Base-by-base conservation (phyloP, 2,888 invertebrate species). In the Drosophila subsilvestris region DNA sequence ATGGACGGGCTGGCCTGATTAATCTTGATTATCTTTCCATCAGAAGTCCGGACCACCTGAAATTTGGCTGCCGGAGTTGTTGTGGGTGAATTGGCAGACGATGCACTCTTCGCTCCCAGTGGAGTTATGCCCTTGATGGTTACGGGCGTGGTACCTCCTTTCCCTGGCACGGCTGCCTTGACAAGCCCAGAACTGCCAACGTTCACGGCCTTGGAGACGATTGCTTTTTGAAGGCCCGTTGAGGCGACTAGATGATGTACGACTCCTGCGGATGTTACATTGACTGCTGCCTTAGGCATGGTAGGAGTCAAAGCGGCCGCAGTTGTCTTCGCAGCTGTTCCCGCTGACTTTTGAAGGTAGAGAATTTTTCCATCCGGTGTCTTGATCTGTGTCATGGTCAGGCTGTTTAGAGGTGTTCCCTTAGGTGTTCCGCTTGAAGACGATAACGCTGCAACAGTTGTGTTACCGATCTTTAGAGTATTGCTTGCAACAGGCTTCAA, bases 301-400 rank as follows among this genome's bases (percentile, higher is more conserved):
- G 43, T 17, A 58, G 18, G 2, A 63, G n/a, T 17, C 50, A 66
- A n/a, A 6, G 37, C 14, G 7, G 14, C 2, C 37, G 2, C 14
- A 7, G 5, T 14, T 37, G 37, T 14, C 14, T 37, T 37, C 14
- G 37, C 37, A 37, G 37, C 51, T 8, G 60, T 48, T 1, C 29
- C 49, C 6, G 29, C 42, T 4, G 88, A 75, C 42, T 91, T 90
- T 60, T 93, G 93, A 18, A 94, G 82, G 44, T 92, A 90, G 20
- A 93, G 79, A 53, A 93, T 87, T 72, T 93, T 93, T 44, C 93
- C 93, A 62, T 93, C 93, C 1, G 91, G 65, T 1, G 90, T 89
- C 61, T 89, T 90, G 10, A 90, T 76, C 54, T 72, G 79, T 3
- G 81, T 84, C 84, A 88, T 74, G 20, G 71, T 79, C 0, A 87